Percentiles rank a stretch among this genome's conserved stretches.
Evolutionary conservation across 2,113 vertebrate species (phyloP).

Genomic region (Reinhardtius hippoglossoides): DNA sequence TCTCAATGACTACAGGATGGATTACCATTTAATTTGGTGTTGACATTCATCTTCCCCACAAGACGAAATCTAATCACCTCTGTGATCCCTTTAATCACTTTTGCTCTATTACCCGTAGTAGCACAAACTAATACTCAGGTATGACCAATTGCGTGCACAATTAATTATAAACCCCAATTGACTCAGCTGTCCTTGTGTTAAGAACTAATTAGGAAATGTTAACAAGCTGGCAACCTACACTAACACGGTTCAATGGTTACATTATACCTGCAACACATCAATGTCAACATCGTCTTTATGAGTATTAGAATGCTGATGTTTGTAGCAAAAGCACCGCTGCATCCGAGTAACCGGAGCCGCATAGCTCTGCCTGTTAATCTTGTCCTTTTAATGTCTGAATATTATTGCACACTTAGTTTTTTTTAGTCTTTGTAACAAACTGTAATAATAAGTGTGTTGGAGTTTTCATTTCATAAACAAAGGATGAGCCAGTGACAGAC

Average conservation of each 20-base stretch:
- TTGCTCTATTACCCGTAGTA: background rate
- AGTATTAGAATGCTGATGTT: background rate
- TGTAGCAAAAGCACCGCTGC: background rate
- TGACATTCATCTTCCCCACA: background rate
- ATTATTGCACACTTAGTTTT: background rate
- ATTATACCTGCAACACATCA: background rate
- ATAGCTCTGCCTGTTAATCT: background rate
- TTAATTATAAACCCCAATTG: background rate
- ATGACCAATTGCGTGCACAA: background rate
- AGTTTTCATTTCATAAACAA: slow-evolving; percentile 3
- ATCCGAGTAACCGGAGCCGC: background rate
- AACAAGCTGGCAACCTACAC: background rate
- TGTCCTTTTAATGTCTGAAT: background rate
- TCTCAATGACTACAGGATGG: background rate
- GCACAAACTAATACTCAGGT: background rate
- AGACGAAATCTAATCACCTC: background rate
- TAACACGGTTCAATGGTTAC: background rate
- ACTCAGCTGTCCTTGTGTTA: background rate
- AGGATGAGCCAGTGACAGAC: background rate
- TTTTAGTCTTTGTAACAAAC: background rate
- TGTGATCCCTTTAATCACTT: background rate
- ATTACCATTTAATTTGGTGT: background rate
- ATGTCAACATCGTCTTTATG: background rate
- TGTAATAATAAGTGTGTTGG: background rate
- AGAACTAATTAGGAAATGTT: background rate